Evolutionary conservation across 1,140 invertebrate species (phyloP).

Genomic region (Drosophila azteca): DNA sequence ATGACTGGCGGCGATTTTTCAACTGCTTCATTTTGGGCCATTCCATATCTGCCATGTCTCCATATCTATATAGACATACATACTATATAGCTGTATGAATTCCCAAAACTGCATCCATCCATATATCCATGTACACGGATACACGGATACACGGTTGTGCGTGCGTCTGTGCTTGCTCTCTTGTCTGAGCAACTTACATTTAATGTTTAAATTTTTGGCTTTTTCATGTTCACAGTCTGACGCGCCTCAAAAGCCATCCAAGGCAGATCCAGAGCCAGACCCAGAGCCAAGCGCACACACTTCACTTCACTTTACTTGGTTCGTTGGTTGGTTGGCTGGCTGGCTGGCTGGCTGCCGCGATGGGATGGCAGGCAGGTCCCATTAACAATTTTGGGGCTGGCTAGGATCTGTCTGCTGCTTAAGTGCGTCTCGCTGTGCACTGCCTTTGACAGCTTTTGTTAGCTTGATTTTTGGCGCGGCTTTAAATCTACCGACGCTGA

Average conservation of each 20-base stretch:
- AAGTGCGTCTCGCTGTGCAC: constrained; percentile 50
- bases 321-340: neutral
- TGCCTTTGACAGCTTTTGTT: constrained; percentile 75
- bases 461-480: constrained; percentile 46
- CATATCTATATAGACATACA: constrained; percentile 29
- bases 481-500: constrained; percentile 48
- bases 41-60: constrained; percentile 52
- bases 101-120: constrained; percentile 26
- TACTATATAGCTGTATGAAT: constrained; percentile 9
- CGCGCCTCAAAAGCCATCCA: constrained; percentile 62
- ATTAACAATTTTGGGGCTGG: constrained; percentile 73
- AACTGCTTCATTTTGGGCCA: constrained; percentile 68
- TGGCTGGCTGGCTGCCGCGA: neutral
- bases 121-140: constrained; percentile 10
- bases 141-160: neutral
- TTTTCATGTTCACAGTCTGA: constrained; percentile 79
- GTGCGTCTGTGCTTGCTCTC: constrained; percentile 24
- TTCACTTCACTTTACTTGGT: constrained; percentile 57
- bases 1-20: constrained; percentile 77
- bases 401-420: constrained; percentile 68
- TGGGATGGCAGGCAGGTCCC: constrained; percentile 45
- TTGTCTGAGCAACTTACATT: constrained; percentile 71
- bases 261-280: constrained; percentile 14
- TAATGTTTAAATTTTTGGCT: constrained; percentile 75
- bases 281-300: constrained; percentile 50